phyloP scores from a whole-genome alignment of 2,797 vertebrate species.

The Syndactyla subalaris region DNA sequence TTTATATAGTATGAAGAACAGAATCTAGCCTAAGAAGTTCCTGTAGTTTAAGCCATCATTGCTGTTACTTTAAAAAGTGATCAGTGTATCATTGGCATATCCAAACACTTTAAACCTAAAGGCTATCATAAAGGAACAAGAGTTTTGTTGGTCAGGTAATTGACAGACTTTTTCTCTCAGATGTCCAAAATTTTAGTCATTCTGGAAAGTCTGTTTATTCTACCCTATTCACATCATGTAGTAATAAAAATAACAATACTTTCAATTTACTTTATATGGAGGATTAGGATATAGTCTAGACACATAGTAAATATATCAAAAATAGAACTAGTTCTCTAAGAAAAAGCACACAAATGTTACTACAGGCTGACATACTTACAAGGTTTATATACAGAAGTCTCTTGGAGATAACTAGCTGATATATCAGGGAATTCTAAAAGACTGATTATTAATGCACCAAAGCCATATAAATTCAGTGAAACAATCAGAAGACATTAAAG shows the following conservation, averaged over 20 bases:
- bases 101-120: background rate
- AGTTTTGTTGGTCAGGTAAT: background rate
- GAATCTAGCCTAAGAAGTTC: background rate
- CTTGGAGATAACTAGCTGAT: background rate
- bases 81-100: background rate
- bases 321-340: background rate
- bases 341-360: background rate
- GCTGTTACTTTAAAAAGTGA: background rate
- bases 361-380: background rate
- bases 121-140: background rate
- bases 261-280: background rate
- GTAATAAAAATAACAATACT: background rate
- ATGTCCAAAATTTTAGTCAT: background rate
- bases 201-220: background rate
- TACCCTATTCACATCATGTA: background rate
- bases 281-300: background rate
- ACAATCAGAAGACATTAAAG: constrained; percentile 38
- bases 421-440: constrained; percentile 3
- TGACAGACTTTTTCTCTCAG: background rate
- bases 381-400: background rate
- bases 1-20: background rate
- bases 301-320: background rate
- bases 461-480: constrained; percentile 22
- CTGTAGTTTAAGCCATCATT: background rate
- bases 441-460: constrained; percentile 17